phyloP scores from a whole-genome alignment of 1,140 invertebrate genomes.

The Paraescarpia echinospica region DNA sequence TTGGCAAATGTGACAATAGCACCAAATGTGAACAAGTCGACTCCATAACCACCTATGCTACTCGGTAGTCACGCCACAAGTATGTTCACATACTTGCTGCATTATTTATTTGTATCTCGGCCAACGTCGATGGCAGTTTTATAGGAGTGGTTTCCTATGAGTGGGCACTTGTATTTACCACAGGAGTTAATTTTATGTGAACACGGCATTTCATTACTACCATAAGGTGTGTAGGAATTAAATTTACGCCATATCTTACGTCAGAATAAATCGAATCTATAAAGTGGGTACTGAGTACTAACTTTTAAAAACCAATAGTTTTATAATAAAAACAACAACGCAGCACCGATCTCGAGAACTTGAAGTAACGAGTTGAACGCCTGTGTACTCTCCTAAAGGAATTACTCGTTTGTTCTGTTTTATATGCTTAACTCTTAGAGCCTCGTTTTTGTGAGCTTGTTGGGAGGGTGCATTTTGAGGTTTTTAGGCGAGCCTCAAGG shows the following conservation, averaged over 20 bases:
- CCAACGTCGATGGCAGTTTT: not conserved
- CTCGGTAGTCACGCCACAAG: not conserved
- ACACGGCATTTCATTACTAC: not conserved
- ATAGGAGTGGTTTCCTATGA: not conserved
- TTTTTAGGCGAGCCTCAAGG: too few relatives aligned
- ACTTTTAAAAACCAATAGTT: not conserved
- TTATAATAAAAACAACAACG: not conserved
- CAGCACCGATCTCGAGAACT: not conserved
- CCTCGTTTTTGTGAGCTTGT: too few relatives aligned
- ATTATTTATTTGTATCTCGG: not conserved
- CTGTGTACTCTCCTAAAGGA: too few relatives aligned
- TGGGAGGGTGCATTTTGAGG: too few relatives aligned
- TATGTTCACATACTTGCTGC: not conserved
- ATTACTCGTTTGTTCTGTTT: too few relatives aligned
- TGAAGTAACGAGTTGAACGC: not conserved
- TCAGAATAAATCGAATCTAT: not conserved
- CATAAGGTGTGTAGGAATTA: not conserved
- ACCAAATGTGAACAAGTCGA: not conserved
- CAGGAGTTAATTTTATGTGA: not conserved
- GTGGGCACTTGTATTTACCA: not conserved
- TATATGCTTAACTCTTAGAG: too few relatives aligned
- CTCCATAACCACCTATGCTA: not conserved
- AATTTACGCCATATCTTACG: not conserved
- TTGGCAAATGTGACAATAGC: not conserved
- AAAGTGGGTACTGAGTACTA: not conserved